Evolutionary conservation across 1,140 invertebrate species (phyloP).

Genomic region (Palaemon carinicauda): DNA sequence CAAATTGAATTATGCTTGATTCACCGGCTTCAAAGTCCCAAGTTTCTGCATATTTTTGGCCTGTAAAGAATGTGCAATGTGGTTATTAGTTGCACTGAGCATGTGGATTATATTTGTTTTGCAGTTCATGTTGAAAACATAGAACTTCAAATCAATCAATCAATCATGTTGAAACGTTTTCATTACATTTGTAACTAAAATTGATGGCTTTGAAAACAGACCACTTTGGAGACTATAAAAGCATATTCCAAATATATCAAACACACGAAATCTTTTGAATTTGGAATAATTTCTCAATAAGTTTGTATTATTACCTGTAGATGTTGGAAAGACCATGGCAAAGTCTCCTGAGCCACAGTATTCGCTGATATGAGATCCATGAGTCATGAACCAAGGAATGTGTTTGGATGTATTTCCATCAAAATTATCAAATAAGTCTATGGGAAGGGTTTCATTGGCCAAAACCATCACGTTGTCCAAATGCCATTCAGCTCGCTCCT

Average conservation of each 20-base stretch:
- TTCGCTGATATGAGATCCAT: background rate
- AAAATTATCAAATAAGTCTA: slow-evolving; percentile 26
- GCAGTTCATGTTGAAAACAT: no score
- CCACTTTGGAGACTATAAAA: no score
- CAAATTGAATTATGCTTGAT: slow-evolving; percentile 65
- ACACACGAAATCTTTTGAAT: no score
- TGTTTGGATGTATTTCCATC: background rate
- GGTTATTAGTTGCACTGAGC: no score
- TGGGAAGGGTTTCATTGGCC: slow-evolving; percentile 56
- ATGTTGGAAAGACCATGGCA: slow-evolving; percentile 31
- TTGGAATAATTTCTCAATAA: no score
- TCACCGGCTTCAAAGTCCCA: slow-evolving; percentile 20
- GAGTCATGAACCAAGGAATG: slow-evolving; percentile 47
- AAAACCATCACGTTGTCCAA: slow-evolving; percentile 59
- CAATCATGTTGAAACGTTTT: no score
- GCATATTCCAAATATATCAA: no score
- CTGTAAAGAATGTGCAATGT: no score
- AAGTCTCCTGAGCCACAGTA: background rate
- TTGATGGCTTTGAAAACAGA: no score
- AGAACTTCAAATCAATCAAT: no score
- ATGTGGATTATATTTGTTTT: no score
- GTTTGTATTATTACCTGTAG: background rate
- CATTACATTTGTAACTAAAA: no score
- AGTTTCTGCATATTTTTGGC: slow-evolving; percentile 20
- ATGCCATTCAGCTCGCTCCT: slow-evolving; percentile 58